Base-by-base conservation (phyloP, 2,888 invertebrate genomes). In the Apamea anceps region DNA sequence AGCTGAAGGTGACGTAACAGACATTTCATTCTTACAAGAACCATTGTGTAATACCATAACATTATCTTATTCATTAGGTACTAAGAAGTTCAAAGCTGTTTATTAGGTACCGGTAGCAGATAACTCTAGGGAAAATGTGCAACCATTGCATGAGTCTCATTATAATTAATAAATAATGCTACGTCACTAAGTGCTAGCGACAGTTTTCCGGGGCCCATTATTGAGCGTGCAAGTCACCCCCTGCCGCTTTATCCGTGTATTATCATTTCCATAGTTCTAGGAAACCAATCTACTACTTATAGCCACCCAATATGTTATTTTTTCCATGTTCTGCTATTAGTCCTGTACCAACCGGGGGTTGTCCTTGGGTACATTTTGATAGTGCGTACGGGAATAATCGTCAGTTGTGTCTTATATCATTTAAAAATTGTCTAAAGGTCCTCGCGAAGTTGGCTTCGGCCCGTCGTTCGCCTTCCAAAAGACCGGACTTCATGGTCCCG, bases 1-100 rank as follows among this genome's bases (percentile, higher is more conserved):
- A 63, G 15, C 15, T 74, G 72, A 73, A 72, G 76, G 80, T 87
- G 73, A 81, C 54, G 85, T 25, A 87, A 87, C 45, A 5, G 6
- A 21, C 42, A 25, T 72, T 81, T 79, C 51, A 57, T 79, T 77
- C 54, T 76, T 65, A 57, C 54, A 25, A 77, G 62, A 79, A 54
- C 51, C 42, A 84, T 87, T 87, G 75, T 75, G 32, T 73, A 72
- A 75, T 72, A 32, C 7, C 21, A 71, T 79, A 28, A 54, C 15
- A 72, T 72, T 68, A 70, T 60, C 15, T 75, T 70, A 60, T 72
- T 54, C 37, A 85, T 42, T 48, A 54, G 12, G 32, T 68, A 75
- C 21, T 54, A 32, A 48, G 62, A 42, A 57, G 13, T n/a, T n/a
- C 72, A 13, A 13, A 32, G 54, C 57, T 6, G 18, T 66, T 12